Evolutionary conservation across 2,797 vertebrate genomes (phyloP), one percentile per base, ranked within the genome.

Genomic region (Myotis vivesi): DNA sequence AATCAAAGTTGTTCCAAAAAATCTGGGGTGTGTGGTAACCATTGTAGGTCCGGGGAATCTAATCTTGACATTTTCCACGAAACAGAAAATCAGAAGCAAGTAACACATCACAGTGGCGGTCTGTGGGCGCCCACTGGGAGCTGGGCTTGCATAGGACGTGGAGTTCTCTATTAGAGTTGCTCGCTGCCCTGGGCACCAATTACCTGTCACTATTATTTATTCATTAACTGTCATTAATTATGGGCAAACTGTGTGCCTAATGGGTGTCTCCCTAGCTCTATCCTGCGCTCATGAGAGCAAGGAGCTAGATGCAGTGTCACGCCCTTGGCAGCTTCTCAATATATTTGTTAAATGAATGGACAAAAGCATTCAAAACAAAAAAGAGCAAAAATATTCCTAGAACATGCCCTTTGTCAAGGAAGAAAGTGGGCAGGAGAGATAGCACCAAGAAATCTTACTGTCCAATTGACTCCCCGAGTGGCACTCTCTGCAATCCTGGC

Each of bases 141-240:
- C 66, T 1, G 49, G 16, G 53, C 28, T 57, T 41, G 28, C 19
- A 0, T 0, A 0, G 25, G 51, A 66, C 8, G 0, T 0, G 5
- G 8, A 0, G 8, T 3, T 57, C 66, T 20, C 68, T 15, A 0
- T 30, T 41, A 36, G 13, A 30, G 33, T n/a, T 2, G 0, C 76
- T 68, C 64, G 51, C 36, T 33, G 20, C 51, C 38, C 44, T 1
- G 5, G 5, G 5, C 8, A 30, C 33, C 79, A 15, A 16, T 75
- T 57, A 8, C 12, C 49, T 72, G 36, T 57, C 73, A 28, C 33
- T 38, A 2, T n/a, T 62, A 53, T 25, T 53, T 71, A 71, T 79
- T 53, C 68, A 83, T 66, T 30, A 25, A 1, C 6, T 20, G n/a
- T 30, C 76, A 57, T 49, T 38, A 53, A 59, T 66, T 30, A 53